phyloP scores from a whole-genome alignment of 2,113 vertebrate species.

The Herpetotheres cachinnans region DNA sequence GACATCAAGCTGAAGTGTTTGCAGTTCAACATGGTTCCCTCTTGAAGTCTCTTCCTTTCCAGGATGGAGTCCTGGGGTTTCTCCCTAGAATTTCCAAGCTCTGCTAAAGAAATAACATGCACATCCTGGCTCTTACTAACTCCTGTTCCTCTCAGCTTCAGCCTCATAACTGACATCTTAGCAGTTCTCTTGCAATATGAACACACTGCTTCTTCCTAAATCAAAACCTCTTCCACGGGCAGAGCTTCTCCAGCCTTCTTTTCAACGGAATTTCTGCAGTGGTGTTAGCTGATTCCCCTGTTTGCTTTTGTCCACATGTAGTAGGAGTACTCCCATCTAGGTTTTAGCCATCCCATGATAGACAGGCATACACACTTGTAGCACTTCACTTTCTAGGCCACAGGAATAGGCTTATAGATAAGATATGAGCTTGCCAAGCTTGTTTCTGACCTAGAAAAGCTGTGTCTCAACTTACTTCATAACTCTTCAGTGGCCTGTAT shows the following conservation, averaged over 20 bases:
- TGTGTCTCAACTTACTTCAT: slow-evolving; percentile 36
- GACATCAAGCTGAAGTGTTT: neutral
- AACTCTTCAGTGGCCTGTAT: slow-evolving; percentile 37
- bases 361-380: neutral
- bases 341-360: neutral
- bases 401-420: neutral
- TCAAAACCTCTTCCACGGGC: neutral
- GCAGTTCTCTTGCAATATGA: neutral
- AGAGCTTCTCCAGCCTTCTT: neutral
- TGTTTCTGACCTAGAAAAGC: slow-evolving; percentile 55
- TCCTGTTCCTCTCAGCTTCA: neutral
- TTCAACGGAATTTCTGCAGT: neutral
- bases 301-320: neutral
- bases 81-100: neutral
- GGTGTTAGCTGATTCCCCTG: neutral
- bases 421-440: slow-evolving; percentile 39
- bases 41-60: neutral
- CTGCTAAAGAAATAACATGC: neutral
- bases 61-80: neutral
- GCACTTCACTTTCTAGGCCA: neutral
- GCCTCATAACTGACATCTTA: neutral
- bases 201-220: neutral
- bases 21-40: neutral
- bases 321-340: neutral
- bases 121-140: neutral